phyloP scores from a whole-genome alignment of 2,888 invertebrate genomes.

The Vesta saturnalis region DNA sequence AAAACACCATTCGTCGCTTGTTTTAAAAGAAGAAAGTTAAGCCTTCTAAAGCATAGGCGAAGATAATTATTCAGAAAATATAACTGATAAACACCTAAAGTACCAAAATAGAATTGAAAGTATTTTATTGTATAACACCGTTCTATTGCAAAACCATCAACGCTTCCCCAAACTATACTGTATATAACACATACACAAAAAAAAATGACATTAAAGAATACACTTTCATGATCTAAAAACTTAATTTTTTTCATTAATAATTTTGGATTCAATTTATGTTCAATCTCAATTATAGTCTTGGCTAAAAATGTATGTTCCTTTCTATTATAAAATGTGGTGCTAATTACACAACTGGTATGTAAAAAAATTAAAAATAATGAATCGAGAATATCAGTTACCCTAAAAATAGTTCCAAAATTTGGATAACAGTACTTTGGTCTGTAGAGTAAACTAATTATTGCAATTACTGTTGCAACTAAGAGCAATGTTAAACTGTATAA shows the following conservation, averaged over 20 bases:
- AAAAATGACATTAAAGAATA: background rate
- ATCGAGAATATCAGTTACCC: slow-evolving; percentile 1
- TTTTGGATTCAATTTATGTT: background rate
- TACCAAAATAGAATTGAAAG: background rate
- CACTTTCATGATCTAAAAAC: background rate
- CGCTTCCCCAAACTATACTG: background rate
- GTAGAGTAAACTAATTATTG: background rate
- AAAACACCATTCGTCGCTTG: no score
- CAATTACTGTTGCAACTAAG: background rate
- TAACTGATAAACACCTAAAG: background rate
- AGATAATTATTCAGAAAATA: background rate
- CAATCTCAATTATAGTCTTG: background rate
- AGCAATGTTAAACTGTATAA: background rate
- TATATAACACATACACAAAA: background rate
- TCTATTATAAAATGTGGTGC: background rate
- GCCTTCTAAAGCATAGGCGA: background rate
- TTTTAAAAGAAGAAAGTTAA: background rate
- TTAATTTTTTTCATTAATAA: background rate
- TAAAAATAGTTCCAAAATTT: background rate
- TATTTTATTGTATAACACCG: background rate
- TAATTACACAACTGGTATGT: background rate
- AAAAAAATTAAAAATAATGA: background rate
- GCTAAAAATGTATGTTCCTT: background rate
- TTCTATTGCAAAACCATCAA: background rate
- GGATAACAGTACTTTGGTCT: background rate